Percentiles rank a stretch among this genome's conserved stretches.
Evolutionary conservation across 2,888 invertebrate species (phyloP).

Genomic region (Hoplodrina ambigua): DNA sequence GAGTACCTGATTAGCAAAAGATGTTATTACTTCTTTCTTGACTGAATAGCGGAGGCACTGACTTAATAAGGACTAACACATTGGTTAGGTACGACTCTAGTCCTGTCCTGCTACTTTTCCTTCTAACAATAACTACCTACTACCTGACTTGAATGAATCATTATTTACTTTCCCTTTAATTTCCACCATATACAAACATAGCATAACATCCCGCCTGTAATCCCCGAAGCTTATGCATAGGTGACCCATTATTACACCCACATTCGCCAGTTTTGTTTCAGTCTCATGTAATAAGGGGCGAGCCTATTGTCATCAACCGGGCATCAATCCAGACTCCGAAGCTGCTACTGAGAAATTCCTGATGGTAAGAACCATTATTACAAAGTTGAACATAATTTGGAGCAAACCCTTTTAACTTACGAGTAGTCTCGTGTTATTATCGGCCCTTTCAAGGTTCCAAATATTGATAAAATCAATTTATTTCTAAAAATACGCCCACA

Average conservation of each 20-base stretch:
- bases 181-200: neutral
- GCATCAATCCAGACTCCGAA: no score
- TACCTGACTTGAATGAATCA: neutral
- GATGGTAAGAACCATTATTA: no score
- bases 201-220: no score
- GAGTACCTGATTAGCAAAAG: neutral
- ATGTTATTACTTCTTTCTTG: neutral
- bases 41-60: neutral
- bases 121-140: neutral
- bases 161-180: neutral
- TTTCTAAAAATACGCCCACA: slow-evolving; percentile 15
- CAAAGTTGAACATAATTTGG: neutral
- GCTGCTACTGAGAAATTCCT: no score
- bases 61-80: no score
- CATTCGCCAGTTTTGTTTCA: no score
- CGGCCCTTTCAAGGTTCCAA: slow-evolving; percentile 2
- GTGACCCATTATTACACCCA: no score
- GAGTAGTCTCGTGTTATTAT: neutral
- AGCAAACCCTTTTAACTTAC: neutral
- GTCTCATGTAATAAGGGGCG: no score
- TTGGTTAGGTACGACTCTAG: neutral
- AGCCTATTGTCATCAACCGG: no score
- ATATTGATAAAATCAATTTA: slow-evolving; percentile 18
- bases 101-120: neutral
- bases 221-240: no score